Percentiles rank a stretch among this genome's conserved stretches.
Evolutionary conservation across 1,140 invertebrate species (phyloP).

Genomic region (Charaxes varanes): DNA sequence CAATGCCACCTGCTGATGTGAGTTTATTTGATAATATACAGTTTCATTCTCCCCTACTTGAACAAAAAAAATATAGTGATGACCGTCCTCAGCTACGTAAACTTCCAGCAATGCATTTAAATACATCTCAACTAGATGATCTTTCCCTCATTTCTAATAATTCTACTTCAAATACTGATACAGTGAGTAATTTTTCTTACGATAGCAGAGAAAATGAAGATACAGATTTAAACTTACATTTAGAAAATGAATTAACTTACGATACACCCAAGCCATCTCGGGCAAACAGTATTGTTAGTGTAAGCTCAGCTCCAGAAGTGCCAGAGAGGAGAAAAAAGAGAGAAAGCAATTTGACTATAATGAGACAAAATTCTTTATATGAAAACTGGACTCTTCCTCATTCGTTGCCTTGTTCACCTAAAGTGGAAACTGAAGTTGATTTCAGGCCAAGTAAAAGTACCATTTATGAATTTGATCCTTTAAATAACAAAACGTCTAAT

Average conservation of each 20-base stretch:
- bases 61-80: constrained; percentile 48
- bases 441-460: constrained; percentile 53
- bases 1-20: constrained; percentile 58
- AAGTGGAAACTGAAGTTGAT: constrained; percentile 7
- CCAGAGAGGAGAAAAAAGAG: constrained; percentile 47
- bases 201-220: constrained; percentile 47
- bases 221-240: constrained; percentile 25
- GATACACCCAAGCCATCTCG: constrained; percentile 47
- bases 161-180: constrained; percentile 51
- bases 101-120: constrained; percentile 35
- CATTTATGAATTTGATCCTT: constrained; percentile 63
- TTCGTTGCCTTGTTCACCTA: constrained; percentile 13
- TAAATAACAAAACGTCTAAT: constrained; percentile 35
- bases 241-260: constrained; percentile 40
- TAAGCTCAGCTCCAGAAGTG: constrained; percentile 36
- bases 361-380: constrained; percentile 54
- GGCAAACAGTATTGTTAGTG: constrained; percentile 41
- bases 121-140: constrained; percentile 47
- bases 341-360: constrained; percentile 33
- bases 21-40: constrained; percentile 63
- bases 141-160: constrained; percentile 54
- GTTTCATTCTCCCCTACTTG: constrained; percentile 55
- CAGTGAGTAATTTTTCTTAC: constrained; percentile 45
- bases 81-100: constrained; percentile 18
- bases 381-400: constrained; percentile 52